These are phyloP conservation scores for Hippocampus guttulatus DNA, from an alignment of 2,113 vertebrate genomes.

Conservation along the genomic window DNA sequence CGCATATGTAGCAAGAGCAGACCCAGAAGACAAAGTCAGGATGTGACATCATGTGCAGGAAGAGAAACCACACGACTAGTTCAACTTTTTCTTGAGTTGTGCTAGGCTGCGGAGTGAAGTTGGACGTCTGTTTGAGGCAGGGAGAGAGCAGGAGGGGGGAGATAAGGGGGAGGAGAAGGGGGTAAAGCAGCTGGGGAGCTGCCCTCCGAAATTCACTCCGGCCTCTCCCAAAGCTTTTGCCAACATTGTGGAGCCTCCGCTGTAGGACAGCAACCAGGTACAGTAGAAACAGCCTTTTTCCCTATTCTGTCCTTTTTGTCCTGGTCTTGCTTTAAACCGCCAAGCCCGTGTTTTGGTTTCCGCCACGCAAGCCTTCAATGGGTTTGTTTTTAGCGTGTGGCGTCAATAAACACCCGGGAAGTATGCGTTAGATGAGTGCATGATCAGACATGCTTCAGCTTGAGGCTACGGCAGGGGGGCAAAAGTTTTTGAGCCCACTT, in stretches of 20 bases:
- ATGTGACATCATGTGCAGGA: constrained; percentile 85
- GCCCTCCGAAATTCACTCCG: constrained; percentile 44
- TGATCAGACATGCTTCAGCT: constrained; percentile 56
- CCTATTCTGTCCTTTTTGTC: constrained; percentile 11
- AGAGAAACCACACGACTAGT: constrained; percentile 71
- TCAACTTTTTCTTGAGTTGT: constrained; percentile 28
- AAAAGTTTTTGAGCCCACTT: constrained; percentile 1
- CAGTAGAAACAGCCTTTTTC: constrained; percentile 35
- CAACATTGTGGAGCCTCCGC: constrained; percentile 46
- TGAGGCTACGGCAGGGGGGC: constrained; percentile 23
- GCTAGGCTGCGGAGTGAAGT: constrained; percentile 44
- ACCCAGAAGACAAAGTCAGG: constrained; percentile 78
- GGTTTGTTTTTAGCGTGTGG: constrained; percentile 11
- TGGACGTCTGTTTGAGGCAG: constrained; percentile 33
- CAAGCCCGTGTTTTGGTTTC: background rate
- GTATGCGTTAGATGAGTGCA: constrained; percentile 21
- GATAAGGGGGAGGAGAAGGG: constrained; percentile 36
- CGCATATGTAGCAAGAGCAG: constrained; percentile 35
- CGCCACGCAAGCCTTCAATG: constrained; percentile 1
- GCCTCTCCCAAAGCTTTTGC: constrained; percentile 51
- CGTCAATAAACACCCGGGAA: constrained; percentile 19
- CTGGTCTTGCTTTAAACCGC: background rate
- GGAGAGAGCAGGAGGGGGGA: background rate
- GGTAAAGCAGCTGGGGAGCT: constrained; percentile 37
- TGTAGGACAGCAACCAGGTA: constrained; percentile 65